Evolutionary conservation across 92 coral and sea anemone genomes (phyloP).

Genomic region (Plumapathes pennacea): DNA sequence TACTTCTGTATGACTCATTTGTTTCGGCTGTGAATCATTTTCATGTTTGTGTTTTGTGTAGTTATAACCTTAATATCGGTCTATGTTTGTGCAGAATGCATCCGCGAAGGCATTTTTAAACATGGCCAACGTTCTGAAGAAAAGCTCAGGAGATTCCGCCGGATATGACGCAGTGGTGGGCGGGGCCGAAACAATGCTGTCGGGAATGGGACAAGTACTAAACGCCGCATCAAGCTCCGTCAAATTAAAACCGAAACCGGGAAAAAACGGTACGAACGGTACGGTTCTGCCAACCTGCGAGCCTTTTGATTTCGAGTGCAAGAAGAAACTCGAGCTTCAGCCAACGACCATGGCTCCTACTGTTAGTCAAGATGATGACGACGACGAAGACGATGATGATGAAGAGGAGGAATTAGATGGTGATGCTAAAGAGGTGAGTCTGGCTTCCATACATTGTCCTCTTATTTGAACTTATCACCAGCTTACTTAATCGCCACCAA

Average conservation of each 20-base stretch:
- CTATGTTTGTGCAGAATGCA: slow-evolving; percentile 20
- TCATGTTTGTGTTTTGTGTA: too few relatives aligned
- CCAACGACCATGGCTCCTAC: too few relatives aligned
- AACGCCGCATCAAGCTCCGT: slow-evolving; percentile 35
- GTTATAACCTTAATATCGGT: too few relatives aligned
- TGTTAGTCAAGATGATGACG: background rate
- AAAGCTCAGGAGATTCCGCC: slow-evolving; percentile 28
- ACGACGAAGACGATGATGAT: slow-evolving; percentile 1
- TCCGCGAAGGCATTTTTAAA: slow-evolving; percentile 18
- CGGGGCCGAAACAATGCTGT: slow-evolving; percentile 33
- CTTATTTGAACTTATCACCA: too few relatives aligned
- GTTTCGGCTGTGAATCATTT: too few relatives aligned
- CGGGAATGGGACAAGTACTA: slow-evolving; percentile 47
- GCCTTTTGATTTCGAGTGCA: slow-evolving; percentile 7
- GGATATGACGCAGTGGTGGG: slow-evolving; percentile 32
- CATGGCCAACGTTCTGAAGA: slow-evolving; percentile 17
- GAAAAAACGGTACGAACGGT: slow-evolving; percentile 8
- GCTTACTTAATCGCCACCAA: too few relatives aligned
- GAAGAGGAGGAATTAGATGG: slow-evolving; percentile 19
- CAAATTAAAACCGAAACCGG: slow-evolving; percentile 1
- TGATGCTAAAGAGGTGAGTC: slow-evolving; percentile 13
- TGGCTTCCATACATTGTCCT: too few relatives aligned
- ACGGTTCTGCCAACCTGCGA: slow-evolving; percentile 22
- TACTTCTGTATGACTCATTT: too few relatives aligned
- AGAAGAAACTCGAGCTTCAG: background rate